Evolutionary conservation across 2,113 vertebrate genomes (phyloP).

Genomic region (Grantiella picta): DNA sequence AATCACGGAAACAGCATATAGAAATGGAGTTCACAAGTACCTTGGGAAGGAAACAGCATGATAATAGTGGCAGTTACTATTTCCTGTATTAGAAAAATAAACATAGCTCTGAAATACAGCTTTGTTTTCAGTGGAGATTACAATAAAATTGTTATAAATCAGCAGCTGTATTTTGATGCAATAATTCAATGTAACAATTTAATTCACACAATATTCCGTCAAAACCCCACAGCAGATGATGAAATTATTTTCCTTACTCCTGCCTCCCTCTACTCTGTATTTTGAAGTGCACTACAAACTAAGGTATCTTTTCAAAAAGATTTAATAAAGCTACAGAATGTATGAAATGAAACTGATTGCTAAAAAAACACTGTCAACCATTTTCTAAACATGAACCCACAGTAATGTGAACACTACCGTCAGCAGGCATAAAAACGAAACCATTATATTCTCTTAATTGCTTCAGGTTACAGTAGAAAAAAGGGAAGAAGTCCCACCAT

Average conservation of each 20-base stretch:
- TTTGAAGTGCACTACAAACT: neutral
- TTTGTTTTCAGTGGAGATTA: slow-evolving; percentile 12
- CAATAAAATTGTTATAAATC: slow-evolving; percentile 18
- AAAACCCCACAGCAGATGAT: neutral
- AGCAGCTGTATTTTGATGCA: slow-evolving; percentile 6
- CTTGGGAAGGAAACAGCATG: slow-evolving; percentile 61
- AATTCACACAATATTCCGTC: neutral
- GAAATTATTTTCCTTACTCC: neutral
- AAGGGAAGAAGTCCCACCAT: neutral
- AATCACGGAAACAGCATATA: slow-evolving; percentile 13
- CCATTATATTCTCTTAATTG: neutral
- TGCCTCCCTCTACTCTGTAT: neutral
- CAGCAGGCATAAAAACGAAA: neutral
- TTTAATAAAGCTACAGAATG: neutral
- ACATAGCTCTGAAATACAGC: slow-evolving; percentile 25
- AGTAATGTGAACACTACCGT: neutral
- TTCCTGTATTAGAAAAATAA: slow-evolving; percentile 69
- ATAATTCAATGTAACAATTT: neutral
- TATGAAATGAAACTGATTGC: neutral
- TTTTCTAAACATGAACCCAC: neutral
- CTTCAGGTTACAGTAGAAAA: neutral
- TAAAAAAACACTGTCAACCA: neutral
- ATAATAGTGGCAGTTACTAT: slow-evolving; percentile 61
- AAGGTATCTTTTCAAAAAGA: neutral
- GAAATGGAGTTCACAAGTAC: slow-evolving; percentile 39